These are phyloP conservation scores for Perca flavescens DNA, from an alignment of 2,113 vertebrate species.

Conservation along the genomic window DNA sequence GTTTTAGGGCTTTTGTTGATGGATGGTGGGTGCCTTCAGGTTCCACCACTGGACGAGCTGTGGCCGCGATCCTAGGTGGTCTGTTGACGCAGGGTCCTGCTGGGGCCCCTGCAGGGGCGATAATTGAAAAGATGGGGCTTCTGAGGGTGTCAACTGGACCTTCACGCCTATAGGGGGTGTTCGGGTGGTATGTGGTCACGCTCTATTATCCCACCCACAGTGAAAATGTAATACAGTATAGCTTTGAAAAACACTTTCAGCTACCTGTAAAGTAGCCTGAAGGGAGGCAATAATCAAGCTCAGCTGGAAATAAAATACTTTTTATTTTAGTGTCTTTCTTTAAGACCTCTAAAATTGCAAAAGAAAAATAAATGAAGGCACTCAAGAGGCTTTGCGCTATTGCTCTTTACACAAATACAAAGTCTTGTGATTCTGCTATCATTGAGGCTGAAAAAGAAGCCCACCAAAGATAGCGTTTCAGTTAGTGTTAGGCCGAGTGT, in stretches of 20 bases:
- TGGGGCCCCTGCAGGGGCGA: slow-evolving; percentile 58
- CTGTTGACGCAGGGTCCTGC: slow-evolving; percentile 55
- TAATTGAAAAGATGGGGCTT: slow-evolving; percentile 69
- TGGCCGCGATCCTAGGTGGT: slow-evolving; percentile 59
- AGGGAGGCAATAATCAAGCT: not conserved
- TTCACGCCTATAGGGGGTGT: slow-evolving; percentile 50
- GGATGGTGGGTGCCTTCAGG: slow-evolving; percentile 18
- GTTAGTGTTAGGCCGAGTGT: slow-evolving; percentile 40
- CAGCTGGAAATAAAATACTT: not conserved
- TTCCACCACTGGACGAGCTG: not conserved
- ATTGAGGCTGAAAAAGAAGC: slow-evolving; percentile 41
- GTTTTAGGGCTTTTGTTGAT: slow-evolving; percentile 33
- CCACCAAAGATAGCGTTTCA: slow-evolving; percentile 38
- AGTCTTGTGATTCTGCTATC: slow-evolving; percentile 40
- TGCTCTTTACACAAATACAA: slow-evolving; percentile 3
- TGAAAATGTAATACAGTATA: slow-evolving; percentile 35
- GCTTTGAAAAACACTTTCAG: slow-evolving; percentile 40
- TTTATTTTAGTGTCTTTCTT: slow-evolving; percentile 2
- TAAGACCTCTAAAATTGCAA: not conserved
- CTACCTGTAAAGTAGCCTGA: not conserved
- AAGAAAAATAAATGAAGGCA: not conserved
- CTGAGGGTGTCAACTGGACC: slow-evolving; percentile 55
- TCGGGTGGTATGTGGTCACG: slow-evolving; percentile 54
- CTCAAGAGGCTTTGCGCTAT: not conserved
- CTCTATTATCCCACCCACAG: slow-evolving; percentile 55